Evolutionary conservation across 2,113 vertebrate species (phyloP), one percentile per base, ranked within the genome.

Genomic region (Catharus minimus): DNA sequence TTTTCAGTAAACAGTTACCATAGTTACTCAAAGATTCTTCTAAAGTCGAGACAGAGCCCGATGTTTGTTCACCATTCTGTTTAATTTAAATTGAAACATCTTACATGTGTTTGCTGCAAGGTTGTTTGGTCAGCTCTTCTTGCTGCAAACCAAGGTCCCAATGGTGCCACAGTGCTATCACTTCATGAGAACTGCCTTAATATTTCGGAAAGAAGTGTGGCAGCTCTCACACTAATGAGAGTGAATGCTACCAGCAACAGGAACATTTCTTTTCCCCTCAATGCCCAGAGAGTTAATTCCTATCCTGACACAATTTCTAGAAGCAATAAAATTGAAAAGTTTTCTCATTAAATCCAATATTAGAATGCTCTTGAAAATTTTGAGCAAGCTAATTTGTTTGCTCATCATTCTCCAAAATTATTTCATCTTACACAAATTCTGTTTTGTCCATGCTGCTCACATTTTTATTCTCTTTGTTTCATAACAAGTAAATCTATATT

Each of bases 1-100:
- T 88, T 88, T 93, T 83, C 89, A 57, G 53, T 94, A 84, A 92
- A 86, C 55, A 72, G 81, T 90, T 92, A 72, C 91, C 86, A 90
- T 88, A 93, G 86, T 32, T 92, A 90, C 84, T 50, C 53, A 52
- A 47, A 90, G 16, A 64, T 78, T 78, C 67, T 68, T n/a, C 73
- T 76, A 3, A 82, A 88, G 57, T 82, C 21, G 30, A 80, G 83
- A 75, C 21, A 55, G 38, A 90, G 46, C 28, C 75, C 50, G 22
- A 0, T 65, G 72, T 76, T 75, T 88, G 49, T 65, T 93, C 68
- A 41, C 43, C 26, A 39, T 49, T 73, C 30, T 41, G 36, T 82
- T 72, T 75, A 26, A 79, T 72, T 86, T 75, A 30, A 82, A 77
- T 57, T 33, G 50, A 65, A 61, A 82, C 33, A n/a, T 76, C 43